A percentile compares a stretch with the other conserved stretches of the same genome.
phyloP scores from a whole-genome alignment of 1,140 invertebrate species.

The Calycopis cecrops region DNA sequence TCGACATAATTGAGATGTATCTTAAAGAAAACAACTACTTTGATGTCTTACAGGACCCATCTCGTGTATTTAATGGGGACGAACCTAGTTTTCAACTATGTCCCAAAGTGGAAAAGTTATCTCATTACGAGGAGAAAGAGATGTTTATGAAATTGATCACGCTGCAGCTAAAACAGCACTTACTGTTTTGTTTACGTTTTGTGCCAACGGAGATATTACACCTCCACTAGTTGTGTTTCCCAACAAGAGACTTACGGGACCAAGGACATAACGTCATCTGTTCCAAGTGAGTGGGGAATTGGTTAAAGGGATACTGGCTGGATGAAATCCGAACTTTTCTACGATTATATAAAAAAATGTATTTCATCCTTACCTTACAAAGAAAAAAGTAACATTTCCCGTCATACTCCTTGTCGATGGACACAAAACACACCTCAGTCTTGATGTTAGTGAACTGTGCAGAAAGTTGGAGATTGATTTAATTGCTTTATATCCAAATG shows the following conservation, averaged over 20 bases:
- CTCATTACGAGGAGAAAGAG: too few relatives aligned
- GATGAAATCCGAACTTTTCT: conserved; percentile 13
- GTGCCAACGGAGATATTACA: conserved; percentile 16
- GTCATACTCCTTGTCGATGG: conserved; percentile 15
- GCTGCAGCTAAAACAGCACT: too few relatives aligned
- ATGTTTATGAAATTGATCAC: too few relatives aligned
- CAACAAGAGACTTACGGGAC: conserved; percentile 5
- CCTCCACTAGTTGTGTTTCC: conserved; percentile 16
- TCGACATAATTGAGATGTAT: conserved; percentile 4
- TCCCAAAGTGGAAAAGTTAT: too few relatives aligned
- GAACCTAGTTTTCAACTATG: conserved; percentile 10
- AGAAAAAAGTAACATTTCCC: conserved; percentile 7
- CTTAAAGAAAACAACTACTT: conserved; percentile 11
- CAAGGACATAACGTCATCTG: conserved; percentile 8
- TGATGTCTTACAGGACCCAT: conserved; percentile 8
- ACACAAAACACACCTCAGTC: conserved; percentile 10
- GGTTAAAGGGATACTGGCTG: conserved; percentile 14
- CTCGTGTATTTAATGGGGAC: conserved; percentile 11
- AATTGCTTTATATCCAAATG: too few relatives aligned
- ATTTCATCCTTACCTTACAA: not conserved
- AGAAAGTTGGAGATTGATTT: too few relatives aligned
- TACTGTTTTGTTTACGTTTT: too few relatives aligned
- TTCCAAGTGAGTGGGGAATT: conserved; percentile 17
- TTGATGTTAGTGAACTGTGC: conserved; percentile 10
- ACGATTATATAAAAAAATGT: conserved; percentile 12